phyloP scores from a whole-genome alignment of 2,113 vertebrate species.

The Esox niger region DNA sequence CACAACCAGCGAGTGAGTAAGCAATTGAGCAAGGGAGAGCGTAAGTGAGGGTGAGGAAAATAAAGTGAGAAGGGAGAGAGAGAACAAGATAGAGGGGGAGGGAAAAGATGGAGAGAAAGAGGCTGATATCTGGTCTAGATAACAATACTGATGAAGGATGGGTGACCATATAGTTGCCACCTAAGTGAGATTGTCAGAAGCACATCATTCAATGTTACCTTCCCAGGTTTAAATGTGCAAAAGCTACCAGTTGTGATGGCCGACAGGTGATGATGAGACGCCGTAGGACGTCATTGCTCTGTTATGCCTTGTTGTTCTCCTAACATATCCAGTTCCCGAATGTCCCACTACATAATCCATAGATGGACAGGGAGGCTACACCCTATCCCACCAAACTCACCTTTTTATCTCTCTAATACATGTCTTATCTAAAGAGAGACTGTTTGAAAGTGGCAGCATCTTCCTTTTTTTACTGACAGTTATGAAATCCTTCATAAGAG shows the following conservation, averaged over 20 bases:
- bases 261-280: no score
- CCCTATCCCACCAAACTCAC: background rate
- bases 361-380: background rate
- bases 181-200: background rate
- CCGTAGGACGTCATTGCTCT: background rate
- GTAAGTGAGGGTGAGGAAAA: background rate
- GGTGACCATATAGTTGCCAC: background rate
- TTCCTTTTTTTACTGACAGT: background rate
- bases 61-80: conserved; percentile 1
- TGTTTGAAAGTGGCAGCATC: background rate
- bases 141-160: background rate
- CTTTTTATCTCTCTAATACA: background rate
- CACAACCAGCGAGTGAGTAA: background rate
- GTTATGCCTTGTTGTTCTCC: background rate
- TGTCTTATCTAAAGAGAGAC: background rate
- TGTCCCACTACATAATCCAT: background rate
- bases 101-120: conserved; percentile 9
- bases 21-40: background rate
- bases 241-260: background rate
- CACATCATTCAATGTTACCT: background rate
- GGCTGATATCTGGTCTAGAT: conserved; percentile 13
- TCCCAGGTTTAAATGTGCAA: background rate
- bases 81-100: conserved; percentile 27
- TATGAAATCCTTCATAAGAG: background rate
- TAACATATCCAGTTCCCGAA: background rate